phyloP scores from a whole-genome alignment of 2,797 vertebrate species.

The Crypturellus tataupa region DNA sequence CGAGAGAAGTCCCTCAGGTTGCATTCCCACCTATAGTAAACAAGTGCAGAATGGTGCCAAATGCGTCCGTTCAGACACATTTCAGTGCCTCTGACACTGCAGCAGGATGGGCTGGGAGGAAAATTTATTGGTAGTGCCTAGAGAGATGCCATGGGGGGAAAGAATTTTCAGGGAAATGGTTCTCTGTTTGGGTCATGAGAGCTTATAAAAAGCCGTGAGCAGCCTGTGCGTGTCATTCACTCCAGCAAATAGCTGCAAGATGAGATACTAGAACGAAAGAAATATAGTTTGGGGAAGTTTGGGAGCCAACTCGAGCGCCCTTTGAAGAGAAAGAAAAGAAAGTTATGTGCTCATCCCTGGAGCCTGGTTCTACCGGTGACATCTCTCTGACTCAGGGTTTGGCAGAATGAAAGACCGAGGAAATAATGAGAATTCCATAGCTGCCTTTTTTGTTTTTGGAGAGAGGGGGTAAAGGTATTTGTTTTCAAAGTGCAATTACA shows the following conservation, averaged over 20 bases:
- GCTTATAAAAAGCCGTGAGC: conserved; percentile 67
- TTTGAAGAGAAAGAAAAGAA: conserved; percentile 57
- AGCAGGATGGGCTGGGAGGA: background rate
- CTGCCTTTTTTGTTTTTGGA: conserved; percentile 45
- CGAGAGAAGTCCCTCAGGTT: conserved; percentile 47
- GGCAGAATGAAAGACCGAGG: conserved; percentile 67
- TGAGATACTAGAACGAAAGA: conserved; percentile 62
- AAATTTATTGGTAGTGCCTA: conserved; percentile 32
- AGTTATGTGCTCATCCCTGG: conserved; percentile 57
- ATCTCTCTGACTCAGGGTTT: conserved; percentile 65
- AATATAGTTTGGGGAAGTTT: conserved; percentile 58
- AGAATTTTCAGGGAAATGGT: conserved; percentile 62
- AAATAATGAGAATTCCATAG: conserved; percentile 78
- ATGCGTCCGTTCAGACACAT: background rate
- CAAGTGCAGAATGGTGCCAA: conserved; percentile 13
- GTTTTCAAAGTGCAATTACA: conserved; percentile 68
- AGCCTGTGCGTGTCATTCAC: conserved; percentile 65
- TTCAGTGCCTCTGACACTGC: background rate
- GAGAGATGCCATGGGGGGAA: conserved; percentile 43
- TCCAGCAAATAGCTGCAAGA: conserved; percentile 66
- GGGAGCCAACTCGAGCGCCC: conserved; percentile 5
- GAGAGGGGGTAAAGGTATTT: conserved; percentile 58
- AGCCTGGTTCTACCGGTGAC: conserved; percentile 43
- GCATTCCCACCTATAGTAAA: background rate
- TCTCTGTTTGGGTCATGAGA: conserved; percentile 68